A percentile compares a stretch with the other conserved stretches of the same genome.
Conservation (phyloP, 2,888 invertebrate species). For the Leptogaster cylindrica region DNA sequence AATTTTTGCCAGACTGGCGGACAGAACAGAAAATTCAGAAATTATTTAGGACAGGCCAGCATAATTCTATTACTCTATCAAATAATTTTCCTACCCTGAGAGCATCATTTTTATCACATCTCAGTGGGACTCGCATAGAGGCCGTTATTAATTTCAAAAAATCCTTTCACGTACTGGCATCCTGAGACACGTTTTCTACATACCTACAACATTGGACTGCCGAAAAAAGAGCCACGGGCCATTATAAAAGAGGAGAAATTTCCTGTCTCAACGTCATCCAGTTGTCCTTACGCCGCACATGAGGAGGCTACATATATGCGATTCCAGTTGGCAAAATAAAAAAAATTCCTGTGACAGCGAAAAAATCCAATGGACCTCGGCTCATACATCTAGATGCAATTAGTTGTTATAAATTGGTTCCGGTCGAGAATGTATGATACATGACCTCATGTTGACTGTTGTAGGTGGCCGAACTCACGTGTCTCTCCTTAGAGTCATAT, state of each 20-base stretch:
- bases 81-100: conserved; percentile 24
- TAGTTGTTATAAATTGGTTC: conserved; percentile 43
- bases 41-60: conserved; percentile 31
- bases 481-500: conserved; percentile 10
- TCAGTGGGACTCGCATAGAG: not conserved
- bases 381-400: conserved; percentile 33
- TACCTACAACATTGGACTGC: conserved; percentile 12
- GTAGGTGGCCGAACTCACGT: conserved; percentile 37
- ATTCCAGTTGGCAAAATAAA: not conserved
- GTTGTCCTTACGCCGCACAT: conserved; percentile 31
- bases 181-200: conserved; percentile 26
- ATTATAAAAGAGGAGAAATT: conserved; percentile 25
- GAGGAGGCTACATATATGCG: conserved; percentile 14
- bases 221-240: conserved; percentile 34
- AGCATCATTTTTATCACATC: not conserved
- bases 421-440: conserved; percentile 38
- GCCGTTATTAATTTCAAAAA: conserved; percentile 38
- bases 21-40: not conserved
- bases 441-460: conserved; percentile 28
- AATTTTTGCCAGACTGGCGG: conserved; percentile 18
- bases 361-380: conserved; percentile 29
- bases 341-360: conserved; percentile 31
- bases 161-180: conserved; percentile 36
- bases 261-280: conserved; percentile 33
- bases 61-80: conserved; percentile 37